Evolutionary conservation across 2,113 vertebrate genomes (phyloP), one percentile per base, ranked within the genome.

Genomic region (Petromus typicus): DNA sequence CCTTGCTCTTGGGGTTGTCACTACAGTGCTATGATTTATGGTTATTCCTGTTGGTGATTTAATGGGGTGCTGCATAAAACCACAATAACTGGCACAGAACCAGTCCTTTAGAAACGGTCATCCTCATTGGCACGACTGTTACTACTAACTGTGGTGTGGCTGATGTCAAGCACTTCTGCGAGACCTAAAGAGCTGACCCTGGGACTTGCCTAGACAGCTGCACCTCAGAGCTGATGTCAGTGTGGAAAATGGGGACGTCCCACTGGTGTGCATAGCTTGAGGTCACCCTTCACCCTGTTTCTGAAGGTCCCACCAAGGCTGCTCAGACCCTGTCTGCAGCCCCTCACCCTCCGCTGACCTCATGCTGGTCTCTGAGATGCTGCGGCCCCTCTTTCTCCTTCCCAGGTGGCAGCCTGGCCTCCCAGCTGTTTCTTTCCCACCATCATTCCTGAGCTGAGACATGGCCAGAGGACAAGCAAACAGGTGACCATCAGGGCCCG

Each of bases 101-200:
- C 16, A 32, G 9, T 23, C 40, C 89, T 61, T 66, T 59, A 11
- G n/a, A 56, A 23, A 66, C 0, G 0, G 0, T 27, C 66, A 12
- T 25, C 45, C 0, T 12, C 7, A 14, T 43, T 40, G 4, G 11
- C 2, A 22, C 0, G 37, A 73, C 40, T 27, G 5, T 34, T n/a
- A 37, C 16, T 40, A 11, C 51, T 22, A 17, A n/a, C 27, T 1
- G n/a, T 20, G 32, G 23, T 8, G 25, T 37, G n/a, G 56, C 7
- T 3, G 54, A 7, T 56, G 63, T 59, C 61, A 34, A 51, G 25
- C 0, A 0, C 43, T 54, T 17, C 40, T 22, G 3, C 0, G 27
- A 27, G 61, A 10, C 34, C 22, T 40, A 51, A 59, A 34, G 51
- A 4, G 8, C 63, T 51, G 51, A 40, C 18, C 25, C 57, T 14